Conservation (phyloP, 2,888 invertebrate genomes). For the Hirtodrosophila duncani region DNA sequence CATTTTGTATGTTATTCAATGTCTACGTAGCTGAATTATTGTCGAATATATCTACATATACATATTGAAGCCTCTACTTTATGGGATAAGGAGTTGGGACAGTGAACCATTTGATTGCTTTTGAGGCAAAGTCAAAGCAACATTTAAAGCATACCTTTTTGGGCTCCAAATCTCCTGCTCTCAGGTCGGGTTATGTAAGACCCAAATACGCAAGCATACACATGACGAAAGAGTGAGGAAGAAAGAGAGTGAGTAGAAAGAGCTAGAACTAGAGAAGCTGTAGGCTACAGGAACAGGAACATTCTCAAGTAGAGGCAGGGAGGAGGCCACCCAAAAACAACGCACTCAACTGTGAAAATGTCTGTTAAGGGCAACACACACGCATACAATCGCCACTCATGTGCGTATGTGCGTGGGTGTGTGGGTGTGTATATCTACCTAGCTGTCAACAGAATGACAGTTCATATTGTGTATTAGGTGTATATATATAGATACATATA, state of each 20-base stretch:
- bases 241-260: not conserved
- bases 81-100: no score
- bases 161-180: conserved; percentile 2
- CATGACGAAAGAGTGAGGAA: conserved; percentile 49
- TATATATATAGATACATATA: conserved; percentile 6
- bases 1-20: no score
- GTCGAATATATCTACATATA: no score
- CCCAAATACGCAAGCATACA: conserved; percentile 62
- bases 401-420: conserved; percentile 47
- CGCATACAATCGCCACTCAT: conserved; percentile 33
- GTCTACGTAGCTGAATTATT: no score
- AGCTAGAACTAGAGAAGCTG: no score
- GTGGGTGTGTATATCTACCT: conserved; percentile 52
- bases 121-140: conserved; percentile 23
- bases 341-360: conserved; percentile 72
- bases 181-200: conserved; percentile 48
- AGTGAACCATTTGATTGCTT: conserved; percentile 45
- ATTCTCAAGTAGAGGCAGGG: not conserved
- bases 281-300: no score
- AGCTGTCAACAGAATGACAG: conserved; percentile 70
- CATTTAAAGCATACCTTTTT: conserved; percentile 47
- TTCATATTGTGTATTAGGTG: conserved; percentile 50
- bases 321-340: conserved; percentile 48
- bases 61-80: no score
- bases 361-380: conserved; percentile 65